Evolutionary conservation across 2,113 vertebrate genomes (phyloP), one percentile per base, ranked within the genome.

Genomic region (Sphaerodactylus townsendi): DNA sequence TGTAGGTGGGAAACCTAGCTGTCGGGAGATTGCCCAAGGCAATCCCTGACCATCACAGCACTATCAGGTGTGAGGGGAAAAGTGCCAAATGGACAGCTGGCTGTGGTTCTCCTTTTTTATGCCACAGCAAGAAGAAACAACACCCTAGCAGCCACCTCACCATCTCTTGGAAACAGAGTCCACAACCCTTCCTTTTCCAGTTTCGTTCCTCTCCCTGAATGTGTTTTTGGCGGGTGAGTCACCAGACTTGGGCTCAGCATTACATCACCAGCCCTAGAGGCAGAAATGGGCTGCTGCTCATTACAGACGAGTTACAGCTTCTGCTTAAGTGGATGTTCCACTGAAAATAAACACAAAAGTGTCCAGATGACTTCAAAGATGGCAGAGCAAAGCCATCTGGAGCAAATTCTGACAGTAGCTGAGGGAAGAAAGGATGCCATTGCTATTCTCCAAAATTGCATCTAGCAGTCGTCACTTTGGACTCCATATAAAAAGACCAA

Each of bases 301-400:
- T 82, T 78, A 53, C 25, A 23, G 77, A 64, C 77, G 80, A 80
- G 65, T 66, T 25, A 65, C 1, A 21, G 83, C 71, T 84, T 85
- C 74, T 85, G 73, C 80, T 85, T 1, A 1, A 79, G 83, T 23
- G 28, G 73, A 56, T 87, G 50, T 89, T 86, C 28, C 65, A 74
- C 66, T 62, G 62, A 33, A 77, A 79, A 62, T n/a, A 82, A 75
- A 62, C 65, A 73, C 59, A 19, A 84, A 62, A 7, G 8, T 30
- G 37, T 80, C 81, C 79, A 56, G 74, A n/a, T 15, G 70, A 15
- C 46, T 79, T 70, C 50, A 80, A 84, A 87, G 41, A n/a, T 17
- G 41, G 53, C 56, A 70, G 79, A 82, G 74, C 41, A 17, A 46
- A 77, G 79, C 79, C 66, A 39, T 77, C 79, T 82, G 79, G 79